A percentile compares a stretch with the other conserved stretches of the same genome.
phyloP scores from a whole-genome alignment of 2,113 vertebrate species.

The Dicrurus megarhynchus region DNA sequence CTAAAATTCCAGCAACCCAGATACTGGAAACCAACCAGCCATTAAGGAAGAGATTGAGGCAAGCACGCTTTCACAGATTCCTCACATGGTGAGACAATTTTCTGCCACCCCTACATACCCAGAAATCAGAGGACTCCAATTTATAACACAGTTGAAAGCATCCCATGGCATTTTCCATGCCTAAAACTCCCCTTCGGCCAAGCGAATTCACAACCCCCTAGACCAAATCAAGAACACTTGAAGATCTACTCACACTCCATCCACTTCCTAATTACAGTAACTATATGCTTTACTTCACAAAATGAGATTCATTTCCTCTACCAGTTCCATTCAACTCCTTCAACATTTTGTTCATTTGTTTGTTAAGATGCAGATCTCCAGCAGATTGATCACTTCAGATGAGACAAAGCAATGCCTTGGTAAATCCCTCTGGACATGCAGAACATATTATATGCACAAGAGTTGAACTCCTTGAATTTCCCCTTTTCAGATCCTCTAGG shows the following conservation, averaged over 20 bases:
- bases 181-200: background rate
- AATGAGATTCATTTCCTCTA: constrained; percentile 23
- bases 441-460: constrained; percentile 26
- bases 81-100: background rate
- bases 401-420: constrained; percentile 46
- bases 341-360: constrained; percentile 17
- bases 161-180: background rate
- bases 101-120: background rate
- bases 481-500: constrained; percentile 45
- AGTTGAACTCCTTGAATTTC: constrained; percentile 49
- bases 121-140: background rate
- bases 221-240: background rate
- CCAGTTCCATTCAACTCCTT: constrained; percentile 15
- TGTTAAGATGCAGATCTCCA: constrained; percentile 41
- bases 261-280: constrained; percentile 36
- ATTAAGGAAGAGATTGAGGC: background rate
- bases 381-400: constrained; percentile 50
- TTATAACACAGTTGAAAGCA: background rate
- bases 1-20: background rate
- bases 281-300: constrained; percentile 11
- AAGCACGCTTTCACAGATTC: background rate
- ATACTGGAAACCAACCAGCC: background rate
- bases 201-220: background rate
- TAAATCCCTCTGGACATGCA: constrained; percentile 54
- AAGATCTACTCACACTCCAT: background rate